A percentile compares a stretch with the other conserved stretches of the same genome.
Evolutionary conservation across 2,888 invertebrate species (phyloP).

Genomic region (Plagodis dolabraria): DNA sequence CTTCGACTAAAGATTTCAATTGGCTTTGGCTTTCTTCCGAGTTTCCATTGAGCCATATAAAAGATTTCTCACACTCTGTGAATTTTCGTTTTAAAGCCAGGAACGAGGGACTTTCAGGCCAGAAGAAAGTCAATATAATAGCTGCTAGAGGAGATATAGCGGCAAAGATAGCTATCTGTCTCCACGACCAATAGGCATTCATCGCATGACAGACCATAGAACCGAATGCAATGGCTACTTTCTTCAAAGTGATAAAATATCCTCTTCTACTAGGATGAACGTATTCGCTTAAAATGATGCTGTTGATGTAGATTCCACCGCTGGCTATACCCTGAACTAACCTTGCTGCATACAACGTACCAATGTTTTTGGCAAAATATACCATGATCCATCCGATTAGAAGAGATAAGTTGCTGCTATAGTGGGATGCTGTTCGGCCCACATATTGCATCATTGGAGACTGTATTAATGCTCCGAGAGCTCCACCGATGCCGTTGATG

Average conservation of each 20-base stretch:
- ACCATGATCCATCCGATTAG: slow-evolving; percentile 49
- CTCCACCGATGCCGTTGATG: slow-evolving; percentile 46
- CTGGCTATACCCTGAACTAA: slow-evolving; percentile 6
- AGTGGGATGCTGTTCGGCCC: slow-evolving; percentile 41
- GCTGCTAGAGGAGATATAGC: slow-evolving; percentile 30
- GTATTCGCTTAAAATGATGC: slow-evolving; percentile 53
- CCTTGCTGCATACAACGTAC: slow-evolving; percentile 45
- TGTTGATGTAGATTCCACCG: slow-evolving; percentile 47
- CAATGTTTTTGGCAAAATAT: slow-evolving; percentile 40
- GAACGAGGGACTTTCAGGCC: slow-evolving; percentile 46
- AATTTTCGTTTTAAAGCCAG: slow-evolving; percentile 52
- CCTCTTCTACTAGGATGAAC: slow-evolving; percentile 49
- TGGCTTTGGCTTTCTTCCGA: slow-evolving; percentile 41
- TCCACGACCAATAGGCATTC: slow-evolving; percentile 48
- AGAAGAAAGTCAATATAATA: slow-evolving; percentile 38
- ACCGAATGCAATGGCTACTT: slow-evolving; percentile 41
- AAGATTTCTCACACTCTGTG: slow-evolving; percentile 48
- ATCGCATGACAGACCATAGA: slow-evolving; percentile 49
- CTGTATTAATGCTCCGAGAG: slow-evolving; percentile 42
- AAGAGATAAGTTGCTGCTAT: slow-evolving; percentile 22
- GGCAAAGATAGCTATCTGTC: slow-evolving; percentile 45
- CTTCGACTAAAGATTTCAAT: slow-evolving; percentile 43
- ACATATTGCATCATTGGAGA: no score
- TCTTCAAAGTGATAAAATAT: slow-evolving; percentile 49
- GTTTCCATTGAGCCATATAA: slow-evolving; percentile 39